Evolutionary conservation across 2,888 invertebrate species (phyloP).

Genomic region (Perizoma flavofasciatum): DNA sequence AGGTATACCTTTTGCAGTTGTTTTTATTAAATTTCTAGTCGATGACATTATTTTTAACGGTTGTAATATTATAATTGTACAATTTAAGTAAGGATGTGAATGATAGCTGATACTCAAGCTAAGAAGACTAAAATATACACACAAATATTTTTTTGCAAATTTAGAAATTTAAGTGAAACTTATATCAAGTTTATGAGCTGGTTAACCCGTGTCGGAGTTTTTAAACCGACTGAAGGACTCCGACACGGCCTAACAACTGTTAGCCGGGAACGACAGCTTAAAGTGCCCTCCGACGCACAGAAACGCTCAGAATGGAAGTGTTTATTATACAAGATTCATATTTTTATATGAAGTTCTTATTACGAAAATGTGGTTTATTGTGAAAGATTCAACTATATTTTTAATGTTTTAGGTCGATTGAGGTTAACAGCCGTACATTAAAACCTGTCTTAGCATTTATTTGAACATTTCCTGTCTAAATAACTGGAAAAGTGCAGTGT

Average conservation of each 20-base stretch:
- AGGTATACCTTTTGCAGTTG: slow-evolving; percentile 37
- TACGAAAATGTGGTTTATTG: slow-evolving; percentile 2
- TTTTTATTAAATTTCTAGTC: slow-evolving; percentile 47
- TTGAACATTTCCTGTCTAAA: too few relatives aligned
- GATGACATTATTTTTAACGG: slow-evolving; percentile 41
- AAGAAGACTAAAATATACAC: slow-evolving; percentile 23
- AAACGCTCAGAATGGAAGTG: too few relatives aligned
- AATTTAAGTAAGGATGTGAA: slow-evolving; percentile 45
- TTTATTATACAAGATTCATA: slow-evolving; percentile 46
- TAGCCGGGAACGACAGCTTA: too few relatives aligned
- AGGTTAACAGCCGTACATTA: too few relatives aligned
- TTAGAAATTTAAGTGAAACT: too few relatives aligned
- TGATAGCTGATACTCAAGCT: slow-evolving; percentile 27
- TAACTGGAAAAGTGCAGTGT: too few relatives aligned
- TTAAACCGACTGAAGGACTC: too few relatives aligned
- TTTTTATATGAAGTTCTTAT: slow-evolving; percentile 49
- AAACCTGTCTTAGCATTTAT: too few relatives aligned
- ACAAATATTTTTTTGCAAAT: slow-evolving; percentile 4
- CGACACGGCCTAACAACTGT: too few relatives aligned
- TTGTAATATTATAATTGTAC: slow-evolving; percentile 37
- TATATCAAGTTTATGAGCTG: too few relatives aligned
- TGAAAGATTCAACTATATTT: slow-evolving; percentile 13
- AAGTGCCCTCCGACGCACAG: too few relatives aligned
- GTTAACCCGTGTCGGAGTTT: too few relatives aligned
- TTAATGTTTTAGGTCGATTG: neutral